Evolutionary conservation across 2,888 invertebrate genomes (phyloP), one percentile per base, ranked within the genome.

Genomic region (Eulithis testata): DNA sequence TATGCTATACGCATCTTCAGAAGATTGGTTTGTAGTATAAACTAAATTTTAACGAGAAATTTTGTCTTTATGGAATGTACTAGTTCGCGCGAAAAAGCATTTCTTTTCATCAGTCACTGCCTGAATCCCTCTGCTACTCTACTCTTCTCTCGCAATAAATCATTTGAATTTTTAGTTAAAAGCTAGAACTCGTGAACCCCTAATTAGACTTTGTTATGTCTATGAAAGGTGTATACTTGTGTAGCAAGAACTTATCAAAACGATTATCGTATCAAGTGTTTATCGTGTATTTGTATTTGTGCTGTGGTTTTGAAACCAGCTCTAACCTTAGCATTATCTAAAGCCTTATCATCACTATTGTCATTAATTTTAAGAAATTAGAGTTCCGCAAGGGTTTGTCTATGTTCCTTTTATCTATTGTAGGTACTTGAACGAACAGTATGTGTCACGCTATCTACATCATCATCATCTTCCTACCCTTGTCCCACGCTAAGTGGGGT

Each of bases 391-490:
- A 53, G 56, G 45, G 1, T n/a, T 11, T 4, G 45, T 37, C 4
- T 21, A 44, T 45, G 43, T 11, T 36, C 52, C 44, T 43, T 50
- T 27, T 60, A 37, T 58, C 50, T 50, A 36, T 27, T 49, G 2
- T 49, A 7, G 6, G 21, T 21, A 21, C 21, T 21, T 21, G 21
- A 21, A 52, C 52, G 9, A 44, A 52, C 40, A 40, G 40, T 40
- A 49, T 47, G 12, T 58, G 47, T 56, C 59, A 60, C 51, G 58
- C 9, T 44, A 56, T 47, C 14, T 14, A 47, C 51, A 59, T 44
- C n/a, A n/a, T n/a, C n/a, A n/a, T n/a, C n/a, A n/a, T n/a, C n/a
- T n/a, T n/a, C n/a, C n/a, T n/a, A n/a, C n/a, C n/a, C n/a, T n/a
- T n/a, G n/a, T n/a, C n/a, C n/a, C n/a, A n/a, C n/a, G n/a, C n/a